Evolutionary conservation across 2,888 invertebrate genomes (phyloP).

Genomic region (Idaea aversata): DNA sequence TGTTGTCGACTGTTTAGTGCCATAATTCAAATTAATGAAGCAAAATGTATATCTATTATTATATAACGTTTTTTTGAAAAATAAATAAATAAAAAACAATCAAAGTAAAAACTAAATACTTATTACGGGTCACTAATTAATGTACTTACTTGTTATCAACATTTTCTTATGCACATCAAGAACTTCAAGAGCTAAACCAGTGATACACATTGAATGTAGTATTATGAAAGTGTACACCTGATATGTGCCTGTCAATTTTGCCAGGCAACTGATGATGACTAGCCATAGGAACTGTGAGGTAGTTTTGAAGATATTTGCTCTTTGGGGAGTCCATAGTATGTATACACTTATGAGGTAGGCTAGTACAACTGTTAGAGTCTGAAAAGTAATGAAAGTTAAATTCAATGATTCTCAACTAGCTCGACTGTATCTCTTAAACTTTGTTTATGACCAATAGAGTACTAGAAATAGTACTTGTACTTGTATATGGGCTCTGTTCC

Average conservation of each 20-base stretch:
- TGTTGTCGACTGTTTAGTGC: no score
- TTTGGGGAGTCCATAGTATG: conserved; percentile 87
- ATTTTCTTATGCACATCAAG: conserved; percentile 77
- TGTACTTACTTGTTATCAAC: conserved; percentile 61
- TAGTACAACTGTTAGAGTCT: conserved; percentile 84
- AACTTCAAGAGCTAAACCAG: conserved; percentile 84
- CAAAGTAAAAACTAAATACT: no score
- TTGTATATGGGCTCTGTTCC: no score
- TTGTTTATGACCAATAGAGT: no score
- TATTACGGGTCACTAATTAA: no score
- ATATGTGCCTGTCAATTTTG: conserved; percentile 87
- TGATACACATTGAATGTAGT: conserved; percentile 82
- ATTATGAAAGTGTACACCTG: conserved; percentile 87
- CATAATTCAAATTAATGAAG: no score
- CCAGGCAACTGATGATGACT: conserved; percentile 86
- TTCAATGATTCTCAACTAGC: neutral
- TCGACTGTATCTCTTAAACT: no score
- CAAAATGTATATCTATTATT: no score
- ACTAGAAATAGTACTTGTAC: no score
- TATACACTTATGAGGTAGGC: conserved; percentile 86
- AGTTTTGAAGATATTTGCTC: conserved; percentile 83
- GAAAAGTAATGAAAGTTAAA: conserved; percentile 44
- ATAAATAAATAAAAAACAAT: no score
- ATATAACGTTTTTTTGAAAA: no score
- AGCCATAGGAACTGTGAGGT: conserved; percentile 88